Base-by-base conservation (phyloP, 2,113 vertebrate genomes). In the Myxocyprinus asiaticus region DNA sequence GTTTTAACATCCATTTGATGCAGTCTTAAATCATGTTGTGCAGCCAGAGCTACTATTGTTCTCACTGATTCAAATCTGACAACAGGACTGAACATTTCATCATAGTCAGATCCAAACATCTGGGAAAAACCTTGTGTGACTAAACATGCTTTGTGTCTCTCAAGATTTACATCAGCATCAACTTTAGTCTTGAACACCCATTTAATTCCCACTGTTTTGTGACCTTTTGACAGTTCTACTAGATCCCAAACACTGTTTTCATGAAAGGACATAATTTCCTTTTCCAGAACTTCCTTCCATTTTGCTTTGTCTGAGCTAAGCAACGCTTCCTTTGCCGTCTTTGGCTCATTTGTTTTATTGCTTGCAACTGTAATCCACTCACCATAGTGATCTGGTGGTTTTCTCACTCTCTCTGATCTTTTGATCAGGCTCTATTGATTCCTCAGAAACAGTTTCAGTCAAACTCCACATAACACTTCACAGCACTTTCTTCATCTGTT, bases 171-270 rank as follows among this genome's bases (percentile, higher is more conserved):
- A 14, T 65, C 63, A 65, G 42, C 42, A 65, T 65, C 63, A 65
- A 44, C 63, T 43, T 65, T 65, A 42, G 44, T 12, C 7, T 65
- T 65, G 63, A 65, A 65, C 42, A 65, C 42, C 63, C 42, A 65
- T 65, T 65, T 65, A 65, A 33, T 44, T 5, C 42, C 63, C 0
- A 44, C 63, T 44, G 63, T 11, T 65, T 65, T 8, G 43, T 12
- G 3, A 44, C 7, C 42, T 43, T 65, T 65, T 65, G 63, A 42
- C 7, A 65, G 63, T 43, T 65, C 63, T 66, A 45, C 43, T 43
- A 66, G 64, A 7, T 47, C 9, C 43, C 43, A 66, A 3, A 65
- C 12, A 66, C 47, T 8, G 7, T 66, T 45, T 15, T 6, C 44
- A 66, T 45, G 9, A 12, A 66, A 14, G 0, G 43, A 44, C 4